These are phyloP conservation scores for Aegotheles bennettii DNA, from an alignment of 2,113 vertebrate genomes.

Conservation along the genomic window DNA sequence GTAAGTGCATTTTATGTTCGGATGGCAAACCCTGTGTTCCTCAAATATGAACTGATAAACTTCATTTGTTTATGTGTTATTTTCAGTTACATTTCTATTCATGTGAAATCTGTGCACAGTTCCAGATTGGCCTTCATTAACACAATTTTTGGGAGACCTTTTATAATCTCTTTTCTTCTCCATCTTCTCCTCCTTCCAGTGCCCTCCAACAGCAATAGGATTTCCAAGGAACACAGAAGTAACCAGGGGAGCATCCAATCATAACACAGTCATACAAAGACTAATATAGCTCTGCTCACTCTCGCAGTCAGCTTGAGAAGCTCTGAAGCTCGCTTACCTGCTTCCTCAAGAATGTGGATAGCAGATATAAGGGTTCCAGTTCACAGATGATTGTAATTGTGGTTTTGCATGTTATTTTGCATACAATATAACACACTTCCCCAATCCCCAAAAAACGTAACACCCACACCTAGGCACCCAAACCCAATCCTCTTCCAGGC, in stretches of 20 bases:
- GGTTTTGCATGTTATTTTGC: not conserved
- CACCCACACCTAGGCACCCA: not conserved
- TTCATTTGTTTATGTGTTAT: not conserved
- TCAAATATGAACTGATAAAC: not conserved
- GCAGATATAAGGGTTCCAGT: not conserved
- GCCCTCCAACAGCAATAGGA: not conserved
- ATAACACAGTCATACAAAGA: not conserved
- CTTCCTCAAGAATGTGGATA: not conserved
- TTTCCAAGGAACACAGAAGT: not conserved
- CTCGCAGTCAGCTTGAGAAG: not conserved
- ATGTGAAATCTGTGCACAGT: not conserved
- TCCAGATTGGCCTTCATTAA: not conserved
- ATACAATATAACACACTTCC: not conserved
- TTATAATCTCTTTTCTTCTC: not conserved
- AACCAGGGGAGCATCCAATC: not conserved
- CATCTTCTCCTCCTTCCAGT: not conserved
- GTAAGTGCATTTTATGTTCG: not conserved
- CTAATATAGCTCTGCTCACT: not conserved
- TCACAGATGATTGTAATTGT: not conserved
- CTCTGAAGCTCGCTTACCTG: not conserved
- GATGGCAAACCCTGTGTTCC: not conserved
- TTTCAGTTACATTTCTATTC: not conserved
- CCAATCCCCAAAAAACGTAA: fast-evolving
- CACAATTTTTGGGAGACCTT: fast-evolving
- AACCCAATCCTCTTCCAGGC: not conserved